A percentile compares a stretch with the other conserved stretches of the same genome.
Conservation (phyloP, 2,113 vertebrate genomes). For the Candoia aspera region DNA sequence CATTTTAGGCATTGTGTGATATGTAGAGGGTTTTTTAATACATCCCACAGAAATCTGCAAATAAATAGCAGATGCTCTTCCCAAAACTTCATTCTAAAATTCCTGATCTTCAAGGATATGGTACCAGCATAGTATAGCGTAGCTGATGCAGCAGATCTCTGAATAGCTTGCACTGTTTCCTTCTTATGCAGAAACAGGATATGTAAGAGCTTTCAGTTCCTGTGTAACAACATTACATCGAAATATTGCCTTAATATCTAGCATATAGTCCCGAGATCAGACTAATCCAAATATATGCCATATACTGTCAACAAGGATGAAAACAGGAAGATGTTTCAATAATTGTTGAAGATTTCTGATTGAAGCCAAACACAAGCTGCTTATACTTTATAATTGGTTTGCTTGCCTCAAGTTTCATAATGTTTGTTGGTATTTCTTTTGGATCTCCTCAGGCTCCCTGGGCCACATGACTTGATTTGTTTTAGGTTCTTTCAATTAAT, state of each 20-base stretch:
- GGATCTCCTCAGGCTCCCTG: background rate
- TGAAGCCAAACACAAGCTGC: background rate
- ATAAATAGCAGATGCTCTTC: background rate
- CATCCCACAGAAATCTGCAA: background rate
- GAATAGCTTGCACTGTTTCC: background rate
- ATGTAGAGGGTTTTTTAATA: rapidly evolving
- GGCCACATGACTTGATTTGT: background rate
- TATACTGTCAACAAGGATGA: background rate
- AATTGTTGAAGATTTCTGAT: background rate
- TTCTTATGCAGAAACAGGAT: background rate
- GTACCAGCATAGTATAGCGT: background rate
- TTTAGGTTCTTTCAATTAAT: background rate
- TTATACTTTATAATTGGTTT: background rate
- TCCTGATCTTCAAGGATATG: background rate
- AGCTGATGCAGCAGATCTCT: background rate
- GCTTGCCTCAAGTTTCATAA: background rate
- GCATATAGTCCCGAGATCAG: background rate
- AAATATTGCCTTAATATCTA: background rate
- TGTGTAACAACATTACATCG: background rate
- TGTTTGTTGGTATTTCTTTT: background rate
- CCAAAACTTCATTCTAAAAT: background rate
- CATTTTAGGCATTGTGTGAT: background rate
- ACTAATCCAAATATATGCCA: background rate
- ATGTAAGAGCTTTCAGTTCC: background rate
- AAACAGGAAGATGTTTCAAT: background rate